Conservation (phyloP, 2,797 vertebrate genomes). For the Characodon lateralis region DNA sequence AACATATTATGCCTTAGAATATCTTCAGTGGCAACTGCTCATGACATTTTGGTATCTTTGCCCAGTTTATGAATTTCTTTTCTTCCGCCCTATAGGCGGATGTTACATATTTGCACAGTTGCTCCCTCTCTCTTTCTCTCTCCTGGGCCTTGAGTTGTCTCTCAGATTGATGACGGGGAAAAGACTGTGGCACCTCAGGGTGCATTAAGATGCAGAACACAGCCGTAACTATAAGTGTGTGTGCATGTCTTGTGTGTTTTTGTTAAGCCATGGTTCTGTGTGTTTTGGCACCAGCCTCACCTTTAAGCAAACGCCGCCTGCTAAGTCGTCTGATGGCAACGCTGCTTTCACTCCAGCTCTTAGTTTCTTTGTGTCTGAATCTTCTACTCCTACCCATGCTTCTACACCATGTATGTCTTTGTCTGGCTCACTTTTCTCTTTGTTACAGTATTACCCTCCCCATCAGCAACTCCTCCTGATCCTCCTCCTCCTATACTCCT, state of each 20-base stretch:
- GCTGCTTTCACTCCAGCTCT: constrained; percentile 43
- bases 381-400: constrained; percentile 39
- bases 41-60: constrained; percentile 36
- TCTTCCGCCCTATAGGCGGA: constrained; percentile 29
- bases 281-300: constrained; percentile 40
- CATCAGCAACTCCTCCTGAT: constrained; percentile 35
- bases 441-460: constrained; percentile 56
- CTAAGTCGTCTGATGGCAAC: constrained; percentile 33
- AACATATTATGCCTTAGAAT: constrained; percentile 38
- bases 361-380: constrained; percentile 76
- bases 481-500: constrained; percentile 38
- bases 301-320: constrained; percentile 41
- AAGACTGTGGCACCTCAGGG: constrained; percentile 61
- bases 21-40: constrained; percentile 37
- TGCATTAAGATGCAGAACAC: constrained; percentile 68
- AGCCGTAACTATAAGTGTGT: constrained; percentile 46
- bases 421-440: constrained; percentile 69
- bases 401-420: constrained; percentile 45
- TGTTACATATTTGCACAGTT: constrained; percentile 45
- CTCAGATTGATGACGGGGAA: constrained; percentile 73
- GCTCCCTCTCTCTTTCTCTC: constrained; percentile 8
- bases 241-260: constrained; percentile 27
- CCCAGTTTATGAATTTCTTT: constrained; percentile 44
- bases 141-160: constrained; percentile 68
- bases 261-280: constrained; percentile 28